phyloP scores from a whole-genome alignment of 1,140 invertebrate genomes.

The Drosophila mauritiana region DNA sequence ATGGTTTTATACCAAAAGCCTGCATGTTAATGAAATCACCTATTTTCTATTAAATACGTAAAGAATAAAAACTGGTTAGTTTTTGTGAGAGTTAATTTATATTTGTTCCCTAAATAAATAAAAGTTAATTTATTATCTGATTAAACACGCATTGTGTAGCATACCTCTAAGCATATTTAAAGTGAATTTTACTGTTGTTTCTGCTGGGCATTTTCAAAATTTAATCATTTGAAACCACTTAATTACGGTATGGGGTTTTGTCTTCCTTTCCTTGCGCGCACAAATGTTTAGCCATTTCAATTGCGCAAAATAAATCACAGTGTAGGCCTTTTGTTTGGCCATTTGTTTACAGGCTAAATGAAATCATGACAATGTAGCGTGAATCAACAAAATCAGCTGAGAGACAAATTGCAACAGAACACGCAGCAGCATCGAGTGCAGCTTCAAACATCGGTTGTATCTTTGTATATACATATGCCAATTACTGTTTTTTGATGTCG shows the following conservation, averaged over 20 bases:
- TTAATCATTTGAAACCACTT: constrained; percentile 66
- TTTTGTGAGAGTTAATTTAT: constrained; percentile 11
- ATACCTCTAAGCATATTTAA: constrained; percentile 12
- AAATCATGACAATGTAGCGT: constrained; percentile 67
- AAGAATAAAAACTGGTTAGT: background rate
- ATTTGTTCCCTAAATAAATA: background rate
- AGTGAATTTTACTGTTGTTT: background rate
- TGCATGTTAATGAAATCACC: too few species aligned
- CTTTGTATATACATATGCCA: constrained; percentile 55
- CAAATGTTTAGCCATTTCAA: constrained; percentile 51
- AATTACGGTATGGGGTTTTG: constrained; percentile 51
- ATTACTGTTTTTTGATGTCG: constrained; percentile 69
- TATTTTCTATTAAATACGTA: background rate
- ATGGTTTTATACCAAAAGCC: background rate
- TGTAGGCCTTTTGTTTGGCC: constrained; percentile 34
- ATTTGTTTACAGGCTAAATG: constrained; percentile 68
- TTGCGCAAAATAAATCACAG: constrained; percentile 59
- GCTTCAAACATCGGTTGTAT: constrained; percentile 21
- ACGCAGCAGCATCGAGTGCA: constrained; percentile 28
- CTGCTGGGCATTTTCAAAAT: constrained; percentile 15
- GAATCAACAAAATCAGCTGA: constrained; percentile 63
- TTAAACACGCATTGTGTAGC: constrained; percentile 20
- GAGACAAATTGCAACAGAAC: constrained; percentile 58
- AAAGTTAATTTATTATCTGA: constrained; percentile 51
- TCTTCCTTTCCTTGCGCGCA: constrained; percentile 1